Evolutionary conservation across 2,113 vertebrate genomes (phyloP).

Genomic region (Rhadina sibilatrix): DNA sequence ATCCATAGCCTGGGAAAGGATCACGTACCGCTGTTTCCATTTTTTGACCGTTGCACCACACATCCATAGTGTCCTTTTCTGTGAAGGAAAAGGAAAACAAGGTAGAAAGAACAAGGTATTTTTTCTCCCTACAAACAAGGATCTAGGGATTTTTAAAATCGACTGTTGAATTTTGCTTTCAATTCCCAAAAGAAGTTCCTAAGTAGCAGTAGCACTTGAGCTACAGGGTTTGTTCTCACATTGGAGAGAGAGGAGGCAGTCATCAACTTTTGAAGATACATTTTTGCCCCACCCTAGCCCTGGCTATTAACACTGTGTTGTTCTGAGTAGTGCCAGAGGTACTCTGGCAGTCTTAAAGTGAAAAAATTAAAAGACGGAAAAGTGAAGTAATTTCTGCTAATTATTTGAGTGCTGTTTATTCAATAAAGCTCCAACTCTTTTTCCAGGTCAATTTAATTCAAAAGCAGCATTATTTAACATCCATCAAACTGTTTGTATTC

Average conservation of each 20-base stretch:
- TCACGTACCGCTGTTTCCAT: constrained; percentile 93
- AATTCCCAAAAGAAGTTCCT: background rate
- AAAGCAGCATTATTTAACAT: background rate
- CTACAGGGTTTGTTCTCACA: background rate
- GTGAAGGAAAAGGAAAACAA: constrained; percentile 39
- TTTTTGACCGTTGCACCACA: constrained; percentile 96
- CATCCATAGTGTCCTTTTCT: constrained; percentile 99
- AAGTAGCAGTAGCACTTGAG: background rate
- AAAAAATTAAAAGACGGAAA: background rate
- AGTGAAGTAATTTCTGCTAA: background rate
- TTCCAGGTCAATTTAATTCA: background rate
- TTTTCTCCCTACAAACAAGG: background rate
- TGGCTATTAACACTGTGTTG: background rate
- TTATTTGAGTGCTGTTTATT: background rate
- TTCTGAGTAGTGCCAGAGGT: background rate
- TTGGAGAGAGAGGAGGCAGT: background rate
- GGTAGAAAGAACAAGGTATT: background rate
- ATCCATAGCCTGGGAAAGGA: background rate
- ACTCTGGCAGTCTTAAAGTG: background rate
- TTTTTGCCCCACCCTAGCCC: background rate
- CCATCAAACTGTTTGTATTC: background rate
- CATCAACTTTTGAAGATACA: background rate
- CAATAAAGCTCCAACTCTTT: background rate
- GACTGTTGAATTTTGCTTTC: background rate
- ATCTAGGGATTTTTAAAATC: background rate